Base-by-base conservation (phyloP, 2,797 vertebrate genomes). In the Paratrypauchen microcephalus region DNA sequence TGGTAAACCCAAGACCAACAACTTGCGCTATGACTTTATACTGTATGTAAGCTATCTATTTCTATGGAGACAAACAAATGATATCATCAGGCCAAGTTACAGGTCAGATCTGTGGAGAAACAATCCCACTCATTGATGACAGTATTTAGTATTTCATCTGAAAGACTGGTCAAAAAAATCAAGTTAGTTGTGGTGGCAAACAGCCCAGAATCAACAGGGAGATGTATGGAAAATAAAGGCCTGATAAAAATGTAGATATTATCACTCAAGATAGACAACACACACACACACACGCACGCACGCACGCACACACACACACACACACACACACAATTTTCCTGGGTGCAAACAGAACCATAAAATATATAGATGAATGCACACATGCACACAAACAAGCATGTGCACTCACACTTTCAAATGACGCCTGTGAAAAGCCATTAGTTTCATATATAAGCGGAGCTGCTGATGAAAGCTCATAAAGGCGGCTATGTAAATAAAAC, bases 391-490 rank as follows among this genome's bases (percentile, higher is more conserved):
- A 65, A 78, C 72, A 83, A 61, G 54, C 65, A 71, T 70, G 70
- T 68, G 72, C 69, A 48, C 66, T 41, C 77, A 77, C 75, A 66
- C 78, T 74, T 80, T 83, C 24, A 16, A 84, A 91, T 82, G 77
- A 83, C 77, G 82, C 78, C 81, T 85, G 77, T 63, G 73, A 78
- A 69, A 87, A 89, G 75, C 77, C 85, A 90, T 91, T 91, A 89
- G 89, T 87, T 91, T 86, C 85, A 83, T 77, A 85, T 89, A 91
- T 88, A 88, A 89, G 89, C 84, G 87, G 80, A 75, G 82, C 80
- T 75, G 80, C 85, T 87, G 87, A 92, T 91, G 87, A 91, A 92
- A 91, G 87, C 89, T 91, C 89, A 88, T 90, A 87, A 92, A 89
- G 82, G 77, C 58, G 8, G 90, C 88, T 89, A 90, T 90, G 90